These are phyloP conservation scores for Sitobion miscanthi DNA, from an alignment of 1,140 invertebrate species.

Conservation along the genomic window DNA sequence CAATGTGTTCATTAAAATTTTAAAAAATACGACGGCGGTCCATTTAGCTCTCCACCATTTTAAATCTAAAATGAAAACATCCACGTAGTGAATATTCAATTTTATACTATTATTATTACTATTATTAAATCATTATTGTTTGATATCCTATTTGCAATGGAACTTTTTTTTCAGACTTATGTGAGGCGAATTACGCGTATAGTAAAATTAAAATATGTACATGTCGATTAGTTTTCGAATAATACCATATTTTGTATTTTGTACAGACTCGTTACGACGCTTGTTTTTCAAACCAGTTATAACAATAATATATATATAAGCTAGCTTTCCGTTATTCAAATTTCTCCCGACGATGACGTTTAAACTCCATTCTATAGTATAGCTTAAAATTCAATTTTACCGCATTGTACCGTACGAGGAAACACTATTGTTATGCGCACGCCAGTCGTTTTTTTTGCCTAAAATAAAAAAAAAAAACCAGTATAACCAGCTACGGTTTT, in stretches of 20 bases:
- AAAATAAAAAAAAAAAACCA: neutral
- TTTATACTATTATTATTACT: no score
- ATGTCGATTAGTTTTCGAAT: neutral
- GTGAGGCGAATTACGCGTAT: neutral
- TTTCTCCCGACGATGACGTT: neutral
- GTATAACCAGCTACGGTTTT: neutral
- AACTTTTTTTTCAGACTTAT: neutral
- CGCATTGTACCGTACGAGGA: neutral
- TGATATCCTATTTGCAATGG: neutral
- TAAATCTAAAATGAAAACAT: slow-evolving; percentile 12
- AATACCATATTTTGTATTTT: no score
- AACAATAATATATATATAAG: neutral
- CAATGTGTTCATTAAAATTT: slow-evolving; percentile 24
- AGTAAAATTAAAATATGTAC: neutral
- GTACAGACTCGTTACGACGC: neutral
- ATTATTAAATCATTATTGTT: neutral
- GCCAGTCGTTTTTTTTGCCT: neutral
- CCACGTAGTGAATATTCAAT: neutral
- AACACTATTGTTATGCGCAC: neutral
- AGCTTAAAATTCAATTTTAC: neutral
- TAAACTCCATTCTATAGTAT: neutral
- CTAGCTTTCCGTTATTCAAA: neutral
- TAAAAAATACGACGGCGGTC: neutral
- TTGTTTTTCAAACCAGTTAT: neutral
- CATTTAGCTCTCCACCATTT: neutral